A percentile compares a stretch with the other conserved stretches of the same genome.
Evolutionary conservation across 1,140 invertebrate genomes (phyloP).

Genomic region (Drosophila repleta): DNA sequence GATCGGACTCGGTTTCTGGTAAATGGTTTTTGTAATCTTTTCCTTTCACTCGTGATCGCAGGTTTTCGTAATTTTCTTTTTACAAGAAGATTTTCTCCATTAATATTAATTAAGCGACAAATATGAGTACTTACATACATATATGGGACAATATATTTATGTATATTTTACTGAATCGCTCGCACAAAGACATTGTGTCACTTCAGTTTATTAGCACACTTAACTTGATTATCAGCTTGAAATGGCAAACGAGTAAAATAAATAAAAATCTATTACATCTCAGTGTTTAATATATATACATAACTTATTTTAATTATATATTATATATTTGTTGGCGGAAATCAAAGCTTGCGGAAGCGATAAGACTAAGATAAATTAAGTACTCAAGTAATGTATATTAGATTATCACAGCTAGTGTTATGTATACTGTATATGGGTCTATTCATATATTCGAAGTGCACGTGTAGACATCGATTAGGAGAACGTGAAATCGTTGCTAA

Average conservation of each 20-base stretch:
- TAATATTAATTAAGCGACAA: not conserved
- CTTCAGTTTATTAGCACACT: slow-evolving; percentile 73
- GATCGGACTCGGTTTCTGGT: not conserved
- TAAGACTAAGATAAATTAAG: slow-evolving; percentile 1
- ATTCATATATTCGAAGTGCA: no score
- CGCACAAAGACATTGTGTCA: slow-evolving; percentile 60
- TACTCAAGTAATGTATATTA: slow-evolving; percentile 10
- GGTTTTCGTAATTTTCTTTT: not conserved
- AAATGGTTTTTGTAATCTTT: not conserved
- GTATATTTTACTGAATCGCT: slow-evolving; percentile 17
- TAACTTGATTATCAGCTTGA: slow-evolving; percentile 56
- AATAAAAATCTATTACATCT: slow-evolving; percentile 8
- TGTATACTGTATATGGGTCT: no score
- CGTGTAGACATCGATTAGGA: no score
- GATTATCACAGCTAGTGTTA: not conserved
- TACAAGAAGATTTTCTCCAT: not conserved
- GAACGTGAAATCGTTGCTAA: no score
- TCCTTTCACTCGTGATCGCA: slow-evolving; percentile 3
- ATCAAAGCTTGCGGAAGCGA: not conserved
- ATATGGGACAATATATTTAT: not conserved
- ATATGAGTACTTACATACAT: not conserved
- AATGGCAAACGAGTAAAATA: slow-evolving; percentile 1
- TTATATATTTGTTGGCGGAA: not conserved
- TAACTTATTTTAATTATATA: not conserved
- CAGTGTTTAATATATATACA: not conserved